phyloP scores from a whole-genome alignment of 2,113 vertebrate species.

The Sceloporus undulatus region DNA sequence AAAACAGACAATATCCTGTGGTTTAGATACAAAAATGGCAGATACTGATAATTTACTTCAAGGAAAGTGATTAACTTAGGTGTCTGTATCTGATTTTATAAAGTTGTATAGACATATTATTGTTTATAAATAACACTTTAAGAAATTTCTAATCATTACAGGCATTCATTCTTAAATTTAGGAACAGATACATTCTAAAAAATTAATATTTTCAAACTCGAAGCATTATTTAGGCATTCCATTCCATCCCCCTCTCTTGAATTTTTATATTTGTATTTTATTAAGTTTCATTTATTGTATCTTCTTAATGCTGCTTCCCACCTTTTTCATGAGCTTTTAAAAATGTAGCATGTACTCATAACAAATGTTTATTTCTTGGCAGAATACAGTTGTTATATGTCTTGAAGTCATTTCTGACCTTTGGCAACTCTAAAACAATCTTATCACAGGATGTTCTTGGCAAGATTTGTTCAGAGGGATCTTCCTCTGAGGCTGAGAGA shows the following conservation, averaged over 20 bases:
- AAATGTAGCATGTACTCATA: background rate
- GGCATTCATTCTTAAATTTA: background rate
- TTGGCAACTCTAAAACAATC: no score
- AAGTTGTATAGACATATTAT: background rate
- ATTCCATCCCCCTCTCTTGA: background rate
- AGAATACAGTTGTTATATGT: background rate
- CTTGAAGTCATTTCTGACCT: no score
- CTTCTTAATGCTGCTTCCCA: no score
- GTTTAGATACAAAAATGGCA: conserved; percentile 51
- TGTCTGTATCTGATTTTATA: conserved; percentile 37
- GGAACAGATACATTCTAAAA: background rate
- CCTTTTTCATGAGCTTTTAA: background rate
- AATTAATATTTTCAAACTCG: background rate
- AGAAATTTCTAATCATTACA: background rate
- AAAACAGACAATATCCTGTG: conserved; percentile 49
- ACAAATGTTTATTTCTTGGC: background rate
- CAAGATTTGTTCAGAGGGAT: no score
- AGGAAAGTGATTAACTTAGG: conserved; percentile 48
- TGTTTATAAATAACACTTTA: no score
- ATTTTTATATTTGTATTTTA: background rate
- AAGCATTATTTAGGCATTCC: background rate
- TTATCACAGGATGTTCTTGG: no score
- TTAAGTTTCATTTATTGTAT: background rate
- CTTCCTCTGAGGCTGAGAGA: no score
- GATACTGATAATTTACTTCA: conserved; percentile 33